Percentiles rank a stretch among this genome's conserved stretches.
Conservation (phyloP, 2,797 vertebrate genomes). For the Sebastiscus tertius region DNA sequence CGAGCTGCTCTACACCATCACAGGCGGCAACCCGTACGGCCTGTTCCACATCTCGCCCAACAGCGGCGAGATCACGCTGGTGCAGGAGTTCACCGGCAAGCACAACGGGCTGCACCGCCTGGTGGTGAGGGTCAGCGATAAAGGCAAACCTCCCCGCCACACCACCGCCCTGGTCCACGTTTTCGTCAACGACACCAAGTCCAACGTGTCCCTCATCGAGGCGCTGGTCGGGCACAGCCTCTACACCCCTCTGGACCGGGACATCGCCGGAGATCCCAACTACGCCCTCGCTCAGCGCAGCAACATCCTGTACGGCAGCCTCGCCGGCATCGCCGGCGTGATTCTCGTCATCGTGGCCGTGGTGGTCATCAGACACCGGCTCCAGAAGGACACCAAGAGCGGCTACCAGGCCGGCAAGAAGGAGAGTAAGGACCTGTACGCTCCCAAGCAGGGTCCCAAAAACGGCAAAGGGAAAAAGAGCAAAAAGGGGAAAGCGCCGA, state of each 20-base stretch:
- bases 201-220: slow-evolving; percentile 92
- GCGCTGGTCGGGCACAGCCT: slow-evolving; percentile 94
- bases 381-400: slow-evolving; percentile 95
- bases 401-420: slow-evolving; percentile 98
- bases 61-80: slow-evolving; percentile 91
- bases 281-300: slow-evolving; percentile 89
- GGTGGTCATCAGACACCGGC: slow-evolving; percentile 90
- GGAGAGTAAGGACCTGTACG: slow-evolving; percentile 95
- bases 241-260: slow-evolving; percentile 93
- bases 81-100: slow-evolving; percentile 91
- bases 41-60: slow-evolving; percentile 93
- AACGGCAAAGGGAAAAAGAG: slow-evolving; percentile 91
- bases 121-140: slow-evolving; percentile 93
- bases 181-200: slow-evolving; percentile 93
- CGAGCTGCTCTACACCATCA: slow-evolving; percentile 91
- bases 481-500: slow-evolving; percentile 94
- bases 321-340: slow-evolving; percentile 91
- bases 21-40: slow-evolving; percentile 93
- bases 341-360: slow-evolving; percentile 92
- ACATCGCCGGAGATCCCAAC: slow-evolving; percentile 96
- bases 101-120: slow-evolving; percentile 95
- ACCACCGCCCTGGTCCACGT: slow-evolving; percentile 95
- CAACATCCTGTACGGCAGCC: slow-evolving; percentile 92
- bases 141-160: slow-evolving; percentile 91
- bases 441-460: slow-evolving; percentile 94